Evolutionary conservation across 2,113 vertebrate species (phyloP).

Genomic region (Ibidorhyncha struthersii): DNA sequence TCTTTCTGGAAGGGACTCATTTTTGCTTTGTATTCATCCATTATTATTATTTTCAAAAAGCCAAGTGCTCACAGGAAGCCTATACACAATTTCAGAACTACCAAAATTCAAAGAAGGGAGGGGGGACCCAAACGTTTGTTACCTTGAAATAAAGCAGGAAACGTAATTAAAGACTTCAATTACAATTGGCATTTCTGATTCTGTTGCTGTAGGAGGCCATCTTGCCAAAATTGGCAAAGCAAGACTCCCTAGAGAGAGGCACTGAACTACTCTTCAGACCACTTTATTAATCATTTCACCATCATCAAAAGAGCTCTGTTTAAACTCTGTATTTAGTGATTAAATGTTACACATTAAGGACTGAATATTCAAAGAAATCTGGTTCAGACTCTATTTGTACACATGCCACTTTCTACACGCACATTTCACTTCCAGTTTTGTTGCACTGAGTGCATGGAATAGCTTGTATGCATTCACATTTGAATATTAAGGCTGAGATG

Average conservation of each 20-base stretch:
- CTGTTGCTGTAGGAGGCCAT: neutral
- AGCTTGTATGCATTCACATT: neutral
- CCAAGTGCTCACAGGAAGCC: neutral
- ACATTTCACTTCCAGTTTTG: neutral
- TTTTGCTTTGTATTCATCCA: neutral
- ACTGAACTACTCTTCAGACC: neutral
- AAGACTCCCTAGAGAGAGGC: neutral
- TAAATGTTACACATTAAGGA: neutral
- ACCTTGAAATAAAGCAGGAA: constrained; percentile 28
- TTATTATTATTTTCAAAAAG: neutral
- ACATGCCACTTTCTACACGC: neutral
- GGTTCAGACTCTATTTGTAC: neutral
- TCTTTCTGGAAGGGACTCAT: neutral
- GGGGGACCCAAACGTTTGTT: rapidly evolving
- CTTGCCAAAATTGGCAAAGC: neutral
- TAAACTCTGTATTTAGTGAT: neutral
- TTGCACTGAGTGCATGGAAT: neutral
- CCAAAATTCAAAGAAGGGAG: neutral
- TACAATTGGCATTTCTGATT: constrained; percentile 15
- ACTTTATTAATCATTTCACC: constrained; percentile 12
- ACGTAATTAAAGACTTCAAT: constrained; percentile 21
- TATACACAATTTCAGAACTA: neutral
- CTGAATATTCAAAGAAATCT: neutral
- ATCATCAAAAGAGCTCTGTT: neutral
- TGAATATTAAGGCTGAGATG: neutral